Evolutionary conservation across 64 coral and sea anemone genomes (phyloP).

Genomic region (Anthopleura sola): DNA sequence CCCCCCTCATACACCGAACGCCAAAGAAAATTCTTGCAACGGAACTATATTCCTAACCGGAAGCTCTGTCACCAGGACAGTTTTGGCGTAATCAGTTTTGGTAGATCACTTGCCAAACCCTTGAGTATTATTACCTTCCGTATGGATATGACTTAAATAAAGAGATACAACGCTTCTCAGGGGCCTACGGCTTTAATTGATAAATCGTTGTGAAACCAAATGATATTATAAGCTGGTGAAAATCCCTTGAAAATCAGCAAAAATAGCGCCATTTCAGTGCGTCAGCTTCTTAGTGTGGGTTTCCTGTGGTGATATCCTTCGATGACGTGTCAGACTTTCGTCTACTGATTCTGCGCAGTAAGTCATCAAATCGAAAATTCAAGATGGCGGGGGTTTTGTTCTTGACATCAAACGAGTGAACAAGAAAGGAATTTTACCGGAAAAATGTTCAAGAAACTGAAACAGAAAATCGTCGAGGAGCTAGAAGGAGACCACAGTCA

Average conservation of each 20-base stretch:
- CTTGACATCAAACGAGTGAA: constrained; percentile 39
- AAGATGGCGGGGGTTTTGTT: constrained; percentile 82
- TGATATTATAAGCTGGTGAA: background rate
- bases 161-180: too few species aligned
- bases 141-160: too few species aligned
- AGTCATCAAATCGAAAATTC: constrained; percentile 8
- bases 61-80: too few species aligned
- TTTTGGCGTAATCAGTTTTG: too few species aligned
- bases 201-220: background rate
- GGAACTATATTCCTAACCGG: too few species aligned
- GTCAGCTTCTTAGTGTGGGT: background rate
- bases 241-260: too few species aligned
- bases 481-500: constrained; percentile 83
- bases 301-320: constrained; percentile 1
- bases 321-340: constrained; percentile 71
- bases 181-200: too few species aligned
- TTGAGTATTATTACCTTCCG: too few species aligned
- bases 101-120: too few species aligned
- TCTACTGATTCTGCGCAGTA: constrained; percentile 51
- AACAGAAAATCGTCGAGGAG: constrained; percentile 92
- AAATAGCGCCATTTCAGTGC: too few species aligned
- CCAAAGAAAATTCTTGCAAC: too few species aligned
- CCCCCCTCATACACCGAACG: too few species aligned
- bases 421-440: constrained; percentile 45
- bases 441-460: constrained; percentile 98